A percentile compares a stretch with the other conserved stretches of the same genome.
Evolutionary conservation across 1,140 invertebrate genomes (phyloP).

Genomic region (Hyles vespertilio): DNA sequence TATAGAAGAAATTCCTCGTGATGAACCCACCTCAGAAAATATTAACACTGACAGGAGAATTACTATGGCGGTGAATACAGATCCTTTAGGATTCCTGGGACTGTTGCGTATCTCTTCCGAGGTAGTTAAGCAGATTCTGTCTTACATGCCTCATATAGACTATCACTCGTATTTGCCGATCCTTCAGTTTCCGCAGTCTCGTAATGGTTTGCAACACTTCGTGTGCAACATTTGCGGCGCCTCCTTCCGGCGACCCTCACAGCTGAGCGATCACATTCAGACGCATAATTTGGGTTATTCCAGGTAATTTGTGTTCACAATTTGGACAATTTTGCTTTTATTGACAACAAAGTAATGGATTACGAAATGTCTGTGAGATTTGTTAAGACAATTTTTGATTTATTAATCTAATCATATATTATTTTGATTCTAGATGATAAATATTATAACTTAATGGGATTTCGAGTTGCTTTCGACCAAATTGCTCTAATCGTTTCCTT

Average conservation of each 20-base stretch:
- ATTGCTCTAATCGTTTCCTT: too few relatives aligned
- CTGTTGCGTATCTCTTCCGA: constrained; percentile 47
- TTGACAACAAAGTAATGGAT: too few relatives aligned
- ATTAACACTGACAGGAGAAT: constrained; percentile 11
- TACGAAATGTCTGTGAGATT: too few relatives aligned
- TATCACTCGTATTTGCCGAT: constrained; percentile 41
- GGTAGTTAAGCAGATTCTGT: constrained; percentile 40
- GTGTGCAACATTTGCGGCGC: constrained; percentile 55
- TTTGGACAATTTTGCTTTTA: too few relatives aligned
- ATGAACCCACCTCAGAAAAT: too few relatives aligned
- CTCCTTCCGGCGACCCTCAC: constrained; percentile 40
- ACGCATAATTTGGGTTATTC: constrained; percentile 39
- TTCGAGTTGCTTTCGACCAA: too few relatives aligned
- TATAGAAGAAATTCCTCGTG: background rate
- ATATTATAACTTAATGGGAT: too few relatives aligned
- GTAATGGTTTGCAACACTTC: constrained; percentile 24
- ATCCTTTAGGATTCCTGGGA: constrained; percentile 46
- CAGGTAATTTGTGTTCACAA: constrained; percentile 30
- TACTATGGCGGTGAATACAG: constrained; percentile 54
- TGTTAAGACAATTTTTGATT: too few relatives aligned
- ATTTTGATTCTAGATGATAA: too few relatives aligned
- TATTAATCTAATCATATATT: too few relatives aligned
- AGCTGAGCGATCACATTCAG: constrained; percentile 50
- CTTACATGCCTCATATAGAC: constrained; percentile 40
- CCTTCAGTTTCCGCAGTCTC: constrained; percentile 23